Conservation (phyloP, 1,140 invertebrate genomes). For the Zaprionus capensis region DNA sequence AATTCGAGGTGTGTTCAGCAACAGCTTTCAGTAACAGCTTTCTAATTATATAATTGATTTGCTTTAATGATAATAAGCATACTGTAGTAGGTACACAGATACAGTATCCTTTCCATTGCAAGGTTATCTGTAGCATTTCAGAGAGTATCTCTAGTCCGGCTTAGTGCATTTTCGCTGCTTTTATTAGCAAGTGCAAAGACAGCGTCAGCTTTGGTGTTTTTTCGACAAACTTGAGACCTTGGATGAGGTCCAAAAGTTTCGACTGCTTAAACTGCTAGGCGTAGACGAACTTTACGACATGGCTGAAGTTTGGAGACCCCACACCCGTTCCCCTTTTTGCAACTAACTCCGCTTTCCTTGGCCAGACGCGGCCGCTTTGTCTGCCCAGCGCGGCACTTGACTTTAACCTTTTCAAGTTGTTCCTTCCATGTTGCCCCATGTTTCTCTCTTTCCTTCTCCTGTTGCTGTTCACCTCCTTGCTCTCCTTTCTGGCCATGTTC, state of each 20-base stretch:
- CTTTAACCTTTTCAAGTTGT: slow-evolving; percentile 55
- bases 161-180: not conserved
- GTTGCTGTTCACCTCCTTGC: not conserved
- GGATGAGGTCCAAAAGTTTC: slow-evolving; percentile 47
- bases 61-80: too few species aligned
- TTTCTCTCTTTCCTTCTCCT: not conserved
- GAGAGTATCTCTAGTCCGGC: slow-evolving; percentile 2
- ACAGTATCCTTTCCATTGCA: not conserved
- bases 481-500: not conserved
- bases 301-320: slow-evolving; percentile 42
- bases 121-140: not conserved
- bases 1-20: too few species aligned
- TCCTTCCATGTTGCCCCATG: not conserved
- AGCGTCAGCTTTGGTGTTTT: slow-evolving; percentile 12
- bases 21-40: too few species aligned
- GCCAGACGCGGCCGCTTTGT: slow-evolving; percentile 27
- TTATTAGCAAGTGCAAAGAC: slow-evolving; percentile 21
- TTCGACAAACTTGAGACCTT: slow-evolving; percentile 30
- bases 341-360: not conserved
- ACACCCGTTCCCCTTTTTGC: too few species aligned
- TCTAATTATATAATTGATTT: too few species aligned
- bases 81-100: not conserved
- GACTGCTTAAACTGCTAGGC: slow-evolving; percentile 53
- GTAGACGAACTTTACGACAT: slow-evolving; percentile 60
- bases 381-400: slow-evolving; percentile 44